These are phyloP conservation scores for Achroia grisella DNA, from an alignment of 1,140 invertebrate species.

Conservation along the genomic window DNA sequence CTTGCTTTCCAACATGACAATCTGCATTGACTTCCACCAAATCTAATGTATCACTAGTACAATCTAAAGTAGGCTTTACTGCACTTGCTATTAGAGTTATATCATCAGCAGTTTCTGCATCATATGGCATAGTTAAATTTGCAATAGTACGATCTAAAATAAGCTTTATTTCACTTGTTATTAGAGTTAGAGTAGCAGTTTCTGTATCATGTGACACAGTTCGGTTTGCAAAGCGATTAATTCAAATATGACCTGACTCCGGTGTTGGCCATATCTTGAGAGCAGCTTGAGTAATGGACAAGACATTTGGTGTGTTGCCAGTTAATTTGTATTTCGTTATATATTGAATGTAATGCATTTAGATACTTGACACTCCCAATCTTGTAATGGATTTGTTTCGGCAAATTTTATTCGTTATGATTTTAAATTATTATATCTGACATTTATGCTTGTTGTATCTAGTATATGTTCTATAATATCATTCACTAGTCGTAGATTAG, in stretches of 20 bases:
- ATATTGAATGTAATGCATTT: no score
- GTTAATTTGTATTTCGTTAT: background rate
- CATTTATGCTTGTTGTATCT: no score
- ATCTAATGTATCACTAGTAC: background rate
- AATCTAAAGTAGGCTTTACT: constrained; percentile 8
- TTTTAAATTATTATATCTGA: no score
- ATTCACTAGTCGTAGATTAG: no score
- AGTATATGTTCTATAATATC: no score
- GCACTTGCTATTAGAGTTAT: constrained; percentile 6
- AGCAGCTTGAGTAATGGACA: background rate
- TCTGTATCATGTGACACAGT: constrained; percentile 33
- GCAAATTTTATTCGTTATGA: no score
- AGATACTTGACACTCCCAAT: no score
- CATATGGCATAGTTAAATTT: background rate
- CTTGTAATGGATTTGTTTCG: no score
- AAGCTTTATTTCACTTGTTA: background rate
- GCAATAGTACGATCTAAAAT: constrained; percentile 1
- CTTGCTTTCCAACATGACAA: constrained; percentile 40
- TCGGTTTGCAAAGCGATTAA: constrained; percentile 38
- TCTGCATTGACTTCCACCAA: constrained; percentile 17
- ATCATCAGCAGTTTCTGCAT: constrained; percentile 13
- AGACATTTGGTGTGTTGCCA: constrained; percentile 1
- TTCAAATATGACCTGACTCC: constrained; percentile 34
- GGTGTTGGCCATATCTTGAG: constrained; percentile 14
- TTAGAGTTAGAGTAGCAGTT: constrained; percentile 19